Evolutionary conservation across 2,113 vertebrate species (phyloP).

Genomic region (Caranx melampygus): DNA sequence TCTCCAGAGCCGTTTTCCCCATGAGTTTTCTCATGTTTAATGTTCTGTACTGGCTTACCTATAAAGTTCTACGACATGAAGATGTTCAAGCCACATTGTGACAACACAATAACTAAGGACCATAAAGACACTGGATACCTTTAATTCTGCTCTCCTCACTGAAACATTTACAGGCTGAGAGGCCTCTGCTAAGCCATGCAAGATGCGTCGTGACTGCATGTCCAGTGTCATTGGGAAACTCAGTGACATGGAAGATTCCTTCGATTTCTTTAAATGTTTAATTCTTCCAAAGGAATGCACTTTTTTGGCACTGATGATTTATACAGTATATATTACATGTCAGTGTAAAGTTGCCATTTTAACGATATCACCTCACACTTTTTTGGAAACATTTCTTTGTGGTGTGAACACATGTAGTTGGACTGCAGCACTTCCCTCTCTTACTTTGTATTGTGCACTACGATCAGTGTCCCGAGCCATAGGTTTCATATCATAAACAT

Average conservation of each 20-base stretch:
- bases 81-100: slow-evolving; percentile 83
- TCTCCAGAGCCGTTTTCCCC: slow-evolving; percentile 92
- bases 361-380: slow-evolving; percentile 14
- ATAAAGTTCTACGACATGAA: slow-evolving; percentile 92
- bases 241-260: slow-evolving; percentile 39
- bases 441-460: slow-evolving; percentile 2
- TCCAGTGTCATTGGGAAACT: slow-evolving; percentile 40
- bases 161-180: slow-evolving; percentile 61
- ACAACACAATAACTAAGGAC: slow-evolving; percentile 28
- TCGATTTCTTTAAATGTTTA: slow-evolving; percentile 50
- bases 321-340: slow-evolving; percentile 7
- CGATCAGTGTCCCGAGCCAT: slow-evolving; percentile 5
- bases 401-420: slow-evolving; percentile 15
- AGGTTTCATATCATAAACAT: background rate
- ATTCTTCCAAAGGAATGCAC: slow-evolving; percentile 57
- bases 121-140: slow-evolving; percentile 28
- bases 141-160: slow-evolving; percentile 38
- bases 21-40: slow-evolving; percentile 96
- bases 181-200: slow-evolving; percentile 39
- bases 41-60: slow-evolving; percentile 94
- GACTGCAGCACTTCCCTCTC: slow-evolving; percentile 7
- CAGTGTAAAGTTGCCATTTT: slow-evolving; percentile 14
- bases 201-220: slow-evolving; percentile 58
- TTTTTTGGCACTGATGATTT: slow-evolving; percentile 47
- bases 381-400: slow-evolving; percentile 7